Base-by-base conservation (phyloP, 2,888 invertebrate species). In the Strigamia maritima region DNA sequence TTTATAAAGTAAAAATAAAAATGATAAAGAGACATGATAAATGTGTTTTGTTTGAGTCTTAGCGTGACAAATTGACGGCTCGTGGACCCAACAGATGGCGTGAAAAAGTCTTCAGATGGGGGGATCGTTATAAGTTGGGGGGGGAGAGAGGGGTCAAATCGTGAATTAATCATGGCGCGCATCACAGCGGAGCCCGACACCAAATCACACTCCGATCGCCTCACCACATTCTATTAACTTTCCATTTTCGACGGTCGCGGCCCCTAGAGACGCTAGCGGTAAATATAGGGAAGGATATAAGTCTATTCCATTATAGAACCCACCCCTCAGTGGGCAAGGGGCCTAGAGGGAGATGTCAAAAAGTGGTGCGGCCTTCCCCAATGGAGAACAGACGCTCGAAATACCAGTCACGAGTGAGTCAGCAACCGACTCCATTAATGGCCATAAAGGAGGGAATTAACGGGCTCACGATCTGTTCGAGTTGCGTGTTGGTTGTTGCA, bases 181-280 rank as follows among this genome's bases (percentile, higher is more conserved):
- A 40, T 76, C 76, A 76, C 76, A 40, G 38, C 76, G 75, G 14
- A 76, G 24, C 24, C 38, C 76, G 76, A 76, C 38, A 40, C 60
- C 60, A 60, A 60, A 60, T 60, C 60, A 60, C 60, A 60, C 60
- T 60, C 60, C 60, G 60, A 60, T 60, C 60, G 60, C 60, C 60
- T 60, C 60, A 60, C 60, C 60, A 60, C 60, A 60, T 60, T 60
- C 60, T 60, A 60, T 60, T 60, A 60, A 60, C 60, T 60, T 60
- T 60, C 60, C 60, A 60, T 60, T 60, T 60, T 60, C 60, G 60
- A 60, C 60, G 60, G 60, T 60, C 60, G 60, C 19, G 16, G 60
- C 24, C 60, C 60, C 60, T 22, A 60, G 60, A 60, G 60, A 60
- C 60, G 60, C 60, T 19, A 60, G 60, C 60, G 60, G 60, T 60